Conservation (phyloP, 2,113 vertebrate genomes). For the Willisornis vidua region DNA sequence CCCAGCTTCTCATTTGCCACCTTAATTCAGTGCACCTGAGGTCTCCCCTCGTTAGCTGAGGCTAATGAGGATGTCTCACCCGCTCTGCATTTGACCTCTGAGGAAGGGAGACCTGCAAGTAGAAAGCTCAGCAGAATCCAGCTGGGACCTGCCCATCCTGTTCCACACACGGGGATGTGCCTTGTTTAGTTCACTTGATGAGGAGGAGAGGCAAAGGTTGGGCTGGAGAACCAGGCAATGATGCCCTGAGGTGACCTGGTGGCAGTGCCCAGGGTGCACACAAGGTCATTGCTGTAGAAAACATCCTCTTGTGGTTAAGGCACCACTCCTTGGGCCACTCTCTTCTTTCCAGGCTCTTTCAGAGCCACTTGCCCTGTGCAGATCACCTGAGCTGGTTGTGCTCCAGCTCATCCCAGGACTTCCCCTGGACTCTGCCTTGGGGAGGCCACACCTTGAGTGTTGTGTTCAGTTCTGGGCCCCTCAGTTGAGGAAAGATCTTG, state of each 20-base stretch:
- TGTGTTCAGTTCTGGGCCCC: no score
- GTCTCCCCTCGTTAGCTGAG: not conserved
- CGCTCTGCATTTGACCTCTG: not conserved
- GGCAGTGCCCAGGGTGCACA: not conserved
- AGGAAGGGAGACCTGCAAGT: constrained; percentile 14
- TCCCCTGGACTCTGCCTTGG: no score
- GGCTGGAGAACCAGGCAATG: not conserved
- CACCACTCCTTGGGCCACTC: not conserved
- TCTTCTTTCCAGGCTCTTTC: not conserved
- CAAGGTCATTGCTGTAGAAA: not conserved
- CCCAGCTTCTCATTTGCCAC: not conserved
- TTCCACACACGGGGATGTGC: not conserved
- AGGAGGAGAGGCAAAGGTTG: not conserved
- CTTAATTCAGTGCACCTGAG: not conserved
- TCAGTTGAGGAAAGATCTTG: no score
- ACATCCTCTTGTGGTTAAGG: not conserved
- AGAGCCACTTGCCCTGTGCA: not conserved
- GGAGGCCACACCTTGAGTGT: not conserved
- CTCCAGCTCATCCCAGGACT: not conserved
- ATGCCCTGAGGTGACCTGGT: not conserved
- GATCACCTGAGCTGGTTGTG: not conserved
- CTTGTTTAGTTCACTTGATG: not conserved
- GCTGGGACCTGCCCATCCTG: not conserved
- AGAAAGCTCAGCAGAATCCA: constrained; percentile 39
- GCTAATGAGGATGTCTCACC: not conserved